Evolutionary conservation across 2,888 invertebrate species (phyloP).

Genomic region (Torymus aiolomorphi): DNA sequence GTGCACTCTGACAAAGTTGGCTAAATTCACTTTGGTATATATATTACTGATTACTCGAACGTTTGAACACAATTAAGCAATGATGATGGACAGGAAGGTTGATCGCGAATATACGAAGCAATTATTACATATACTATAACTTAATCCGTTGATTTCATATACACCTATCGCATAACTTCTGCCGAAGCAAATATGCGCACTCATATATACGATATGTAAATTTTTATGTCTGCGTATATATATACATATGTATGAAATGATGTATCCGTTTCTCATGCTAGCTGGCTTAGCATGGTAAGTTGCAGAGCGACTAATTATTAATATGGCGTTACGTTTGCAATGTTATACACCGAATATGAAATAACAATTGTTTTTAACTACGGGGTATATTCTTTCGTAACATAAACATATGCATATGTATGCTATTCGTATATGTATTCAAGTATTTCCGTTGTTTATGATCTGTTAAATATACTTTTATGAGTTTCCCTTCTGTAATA

Average conservation of each 20-base stretch:
- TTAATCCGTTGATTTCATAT: conserved; percentile 25
- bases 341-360: conserved; percentile 11
- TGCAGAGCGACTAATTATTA: conserved; percentile 59
- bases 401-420: no score
- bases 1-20: no score
- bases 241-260: no score
- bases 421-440: no score
- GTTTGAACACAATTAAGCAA: no score
- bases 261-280: conserved; percentile 59
- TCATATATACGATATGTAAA: conserved; percentile 8
- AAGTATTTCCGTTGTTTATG: no score
- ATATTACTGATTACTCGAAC: no score
- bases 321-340: conserved; percentile 14
- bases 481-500: no score
- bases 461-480: no score
- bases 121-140: conserved; percentile 1
- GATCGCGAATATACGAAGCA: conserved; percentile 8
- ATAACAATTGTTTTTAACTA: background rate
- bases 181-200: conserved; percentile 3
- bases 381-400: no score
- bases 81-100: no score
- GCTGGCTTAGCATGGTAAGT: conserved; percentile 64
- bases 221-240: conserved; percentile 22
- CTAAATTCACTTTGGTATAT: no score
- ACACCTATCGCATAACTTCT: background rate